Evolutionary conservation across 2,113 vertebrate genomes (phyloP), one percentile per base, ranked within the genome.

Genomic region (Carassius auratus): DNA sequence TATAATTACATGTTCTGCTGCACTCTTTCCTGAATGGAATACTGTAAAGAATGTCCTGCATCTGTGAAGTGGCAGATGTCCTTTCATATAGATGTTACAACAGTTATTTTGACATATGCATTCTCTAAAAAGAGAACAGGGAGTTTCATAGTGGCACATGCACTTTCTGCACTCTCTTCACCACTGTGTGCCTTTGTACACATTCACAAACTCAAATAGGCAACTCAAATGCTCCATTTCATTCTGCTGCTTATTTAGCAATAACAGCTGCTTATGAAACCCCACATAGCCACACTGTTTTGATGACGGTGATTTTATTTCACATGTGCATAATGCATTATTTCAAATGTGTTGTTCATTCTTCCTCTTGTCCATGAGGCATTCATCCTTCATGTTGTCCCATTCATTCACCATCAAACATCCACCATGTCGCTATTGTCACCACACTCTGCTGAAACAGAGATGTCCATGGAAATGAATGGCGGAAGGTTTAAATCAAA

Each of bases 401-500:
- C 38, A 66, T 42, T 75, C 26, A 77, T 59, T 62, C 38, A 75
- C 86, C 74, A 76, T 78, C 84, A 82, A 88, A 85, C 81, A 23
- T 36, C 14, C 76, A n/a, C 23, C 64, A 68, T 15, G 12, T 69
- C 19, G 59, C 62, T 52, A 26, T 69, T 61, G 50, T 86, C 84
- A 38, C 61, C 68, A 78, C 36, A 23, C 78, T 74, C 81, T 66
- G 42, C 87, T 81, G 36, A 85, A 48, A 75, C 81, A 85, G 15
- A 73, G 84, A 86, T 84, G 64, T 30, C 68, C 48, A 55, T 69
- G 50, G 50, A 73, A 62, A 83, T 78, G 50, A 84, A 52, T 57
- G 75, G 36, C 50, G 23, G 52, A 36, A 57, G 26, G 52, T 79
- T 76, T n/a, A 79, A 42, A 68, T 55, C 79, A 71, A 80, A 42